These are phyloP conservation scores for Dendrophyllia cribrosa DNA, from an alignment of 64 coral and sea anemone genomes.

Conservation along the genomic window DNA sequence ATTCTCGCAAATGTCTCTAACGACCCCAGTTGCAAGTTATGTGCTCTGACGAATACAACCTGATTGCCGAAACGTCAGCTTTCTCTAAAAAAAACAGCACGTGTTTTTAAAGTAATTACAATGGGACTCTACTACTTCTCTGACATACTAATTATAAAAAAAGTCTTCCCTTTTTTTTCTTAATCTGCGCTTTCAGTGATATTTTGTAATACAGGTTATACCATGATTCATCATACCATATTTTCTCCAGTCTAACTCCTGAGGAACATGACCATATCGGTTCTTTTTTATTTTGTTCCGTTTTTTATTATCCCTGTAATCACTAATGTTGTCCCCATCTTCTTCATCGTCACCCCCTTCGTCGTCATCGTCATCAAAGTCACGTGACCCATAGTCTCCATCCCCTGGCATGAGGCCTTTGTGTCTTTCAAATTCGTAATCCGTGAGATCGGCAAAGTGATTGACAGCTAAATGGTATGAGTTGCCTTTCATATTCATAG, in stretches of 20 bases:
- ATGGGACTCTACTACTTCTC: too few species aligned
- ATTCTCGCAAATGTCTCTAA: too few species aligned
- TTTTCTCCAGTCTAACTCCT: conserved; percentile 69
- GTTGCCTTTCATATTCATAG: conserved; percentile 68
- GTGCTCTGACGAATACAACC: too few species aligned
- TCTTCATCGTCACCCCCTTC: neutral
- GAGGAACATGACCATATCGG: conserved; percentile 34
- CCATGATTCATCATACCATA: conserved; percentile 25
- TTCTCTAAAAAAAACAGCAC: too few species aligned
- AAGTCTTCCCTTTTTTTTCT: neutral
- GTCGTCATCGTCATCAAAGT: conserved; percentile 15
- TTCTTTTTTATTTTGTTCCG: conserved; percentile 28
- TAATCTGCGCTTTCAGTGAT: neutral
- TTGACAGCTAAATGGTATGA: conserved; percentile 58
- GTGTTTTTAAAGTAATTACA: too few species aligned
- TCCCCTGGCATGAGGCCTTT: conserved; percentile 68
- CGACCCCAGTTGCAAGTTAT: too few species aligned
- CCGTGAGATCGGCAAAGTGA: conserved; percentile 82
- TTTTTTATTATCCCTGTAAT: neutral
- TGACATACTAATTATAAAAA: neutral
- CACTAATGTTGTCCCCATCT: neutral
- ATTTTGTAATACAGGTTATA: too few species aligned
- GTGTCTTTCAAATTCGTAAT: conserved; percentile 62
- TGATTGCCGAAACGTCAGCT: too few species aligned
- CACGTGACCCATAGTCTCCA: conserved; percentile 28